Evolutionary conservation across 2,888 invertebrate genomes (phyloP).

Genomic region (Acronicta aceris): DNA sequence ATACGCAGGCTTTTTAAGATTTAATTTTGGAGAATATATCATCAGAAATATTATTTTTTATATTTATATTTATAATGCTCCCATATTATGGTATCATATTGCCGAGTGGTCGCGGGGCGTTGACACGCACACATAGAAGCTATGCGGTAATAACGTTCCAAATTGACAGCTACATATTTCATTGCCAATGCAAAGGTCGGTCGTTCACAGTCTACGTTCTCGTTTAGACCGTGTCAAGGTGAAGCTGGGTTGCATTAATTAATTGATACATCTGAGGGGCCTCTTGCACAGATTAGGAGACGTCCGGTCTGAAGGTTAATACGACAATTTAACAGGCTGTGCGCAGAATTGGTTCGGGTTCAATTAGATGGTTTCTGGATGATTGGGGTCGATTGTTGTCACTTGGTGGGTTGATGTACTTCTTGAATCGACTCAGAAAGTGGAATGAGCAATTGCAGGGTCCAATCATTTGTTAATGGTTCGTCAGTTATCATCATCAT

Average conservation of each 20-base stretch:
- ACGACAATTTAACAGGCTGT: conserved; percentile 54
- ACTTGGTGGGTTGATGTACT: conserved; percentile 45
- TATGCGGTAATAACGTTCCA: conserved; percentile 49
- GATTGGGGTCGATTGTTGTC: conserved; percentile 41
- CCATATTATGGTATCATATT: conserved; percentile 17
- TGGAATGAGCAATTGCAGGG: conserved; percentile 5
- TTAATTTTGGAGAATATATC: conserved; percentile 8
- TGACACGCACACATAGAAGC: conserved; percentile 32
- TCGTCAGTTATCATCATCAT: background rate
- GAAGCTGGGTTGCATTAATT: conserved; percentile 67
- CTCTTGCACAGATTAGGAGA: conserved; percentile 47
- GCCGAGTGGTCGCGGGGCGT: conserved; percentile 10
- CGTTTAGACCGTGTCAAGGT: conserved; percentile 70
- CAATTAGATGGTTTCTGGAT: conserved; percentile 50
- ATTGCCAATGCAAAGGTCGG: conserved; percentile 72
- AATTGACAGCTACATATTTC: conserved; percentile 61
- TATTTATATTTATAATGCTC: background rate
- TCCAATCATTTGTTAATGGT: background rate
- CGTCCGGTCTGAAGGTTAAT: conserved; percentile 50
- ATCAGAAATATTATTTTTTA: conserved; percentile 2
- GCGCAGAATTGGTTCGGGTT: conserved; percentile 52
- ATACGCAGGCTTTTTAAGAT: conserved; percentile 11
- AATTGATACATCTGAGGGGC: conserved; percentile 60
- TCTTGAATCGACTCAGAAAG: conserved; percentile 26
- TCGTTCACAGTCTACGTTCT: conserved; percentile 75